phyloP scores from a whole-genome alignment of 2,113 vertebrate species.

The Paratilapia polleni region DNA sequence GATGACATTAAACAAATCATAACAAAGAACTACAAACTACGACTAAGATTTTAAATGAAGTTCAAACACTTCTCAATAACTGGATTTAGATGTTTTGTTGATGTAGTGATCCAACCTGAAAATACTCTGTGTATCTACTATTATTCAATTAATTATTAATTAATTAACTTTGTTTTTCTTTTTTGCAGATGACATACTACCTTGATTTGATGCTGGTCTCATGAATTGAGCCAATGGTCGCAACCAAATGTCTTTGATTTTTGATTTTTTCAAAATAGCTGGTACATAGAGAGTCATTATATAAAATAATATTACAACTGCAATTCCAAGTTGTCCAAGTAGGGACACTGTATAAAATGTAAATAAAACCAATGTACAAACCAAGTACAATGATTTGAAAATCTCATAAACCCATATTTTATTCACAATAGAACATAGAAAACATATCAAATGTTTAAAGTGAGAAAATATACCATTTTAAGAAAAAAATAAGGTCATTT shows the following conservation, averaged over 20 bases:
- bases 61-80: background rate
- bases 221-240: background rate
- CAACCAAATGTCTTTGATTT: background rate
- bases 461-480: too few species aligned
- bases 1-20: slow-evolving; percentile 1
- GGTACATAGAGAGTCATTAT: background rate
- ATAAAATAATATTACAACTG: background rate
- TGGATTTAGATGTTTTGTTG: background rate
- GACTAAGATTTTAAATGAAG: background rate
- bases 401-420: too few species aligned
- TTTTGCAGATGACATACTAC: background rate
- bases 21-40: background rate
- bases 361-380: too few species aligned
- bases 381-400: too few species aligned
- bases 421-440: too few species aligned
- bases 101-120: background rate
- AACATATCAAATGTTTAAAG: too few species aligned
- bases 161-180: background rate
- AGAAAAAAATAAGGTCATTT: too few species aligned
- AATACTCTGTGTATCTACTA: background rate
- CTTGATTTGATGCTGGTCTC: background rate
- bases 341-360: too few species aligned
- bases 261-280: background rate
- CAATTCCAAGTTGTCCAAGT: too few species aligned
- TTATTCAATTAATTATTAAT: too few species aligned